Conservation (phyloP, 2,113 vertebrate genomes). For the Galeopterus variegatus region DNA sequence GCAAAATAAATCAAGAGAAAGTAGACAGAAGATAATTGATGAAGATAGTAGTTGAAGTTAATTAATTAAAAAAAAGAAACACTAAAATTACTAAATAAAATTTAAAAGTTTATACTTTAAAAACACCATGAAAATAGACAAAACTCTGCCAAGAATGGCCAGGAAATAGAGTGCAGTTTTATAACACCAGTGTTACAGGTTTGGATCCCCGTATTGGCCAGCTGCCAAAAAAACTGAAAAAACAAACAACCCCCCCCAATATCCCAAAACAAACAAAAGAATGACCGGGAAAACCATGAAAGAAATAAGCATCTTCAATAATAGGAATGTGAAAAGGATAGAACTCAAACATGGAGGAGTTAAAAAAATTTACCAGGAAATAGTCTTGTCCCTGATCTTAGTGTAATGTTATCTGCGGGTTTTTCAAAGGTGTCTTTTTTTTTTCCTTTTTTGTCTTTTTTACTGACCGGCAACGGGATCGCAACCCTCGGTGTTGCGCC, state of each 20-base stretch:
- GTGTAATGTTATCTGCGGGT: not conserved
- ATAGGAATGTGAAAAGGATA: not conserved
- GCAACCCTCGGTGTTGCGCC: no score
- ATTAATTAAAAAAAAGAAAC: not conserved
- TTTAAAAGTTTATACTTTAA: not conserved
- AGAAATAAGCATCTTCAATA: slow-evolving; percentile 14
- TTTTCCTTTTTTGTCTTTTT: no score
- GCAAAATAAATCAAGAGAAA: slow-evolving; percentile 22
- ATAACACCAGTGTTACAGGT: no score
- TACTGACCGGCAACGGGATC: no score
- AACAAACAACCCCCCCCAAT: no score
- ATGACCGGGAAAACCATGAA: not conserved
- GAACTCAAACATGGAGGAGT: not conserved
- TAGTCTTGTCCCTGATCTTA: not conserved
- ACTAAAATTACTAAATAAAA: not conserved
- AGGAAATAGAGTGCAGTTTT: not conserved
- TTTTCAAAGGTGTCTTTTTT: not conserved
- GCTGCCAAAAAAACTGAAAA: no score
- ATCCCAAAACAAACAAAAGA: not conserved
- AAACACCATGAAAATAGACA: not conserved
- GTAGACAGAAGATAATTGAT: not conserved
- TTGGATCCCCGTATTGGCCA: no score
- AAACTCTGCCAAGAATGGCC: not conserved
- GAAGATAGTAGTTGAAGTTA: not conserved
- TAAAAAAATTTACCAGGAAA: not conserved